Percentiles rank a stretch among this genome's conserved stretches.
Evolutionary conservation across 2,797 vertebrate genomes (phyloP).

Genomic region (Gallinago nigripennis): DNA sequence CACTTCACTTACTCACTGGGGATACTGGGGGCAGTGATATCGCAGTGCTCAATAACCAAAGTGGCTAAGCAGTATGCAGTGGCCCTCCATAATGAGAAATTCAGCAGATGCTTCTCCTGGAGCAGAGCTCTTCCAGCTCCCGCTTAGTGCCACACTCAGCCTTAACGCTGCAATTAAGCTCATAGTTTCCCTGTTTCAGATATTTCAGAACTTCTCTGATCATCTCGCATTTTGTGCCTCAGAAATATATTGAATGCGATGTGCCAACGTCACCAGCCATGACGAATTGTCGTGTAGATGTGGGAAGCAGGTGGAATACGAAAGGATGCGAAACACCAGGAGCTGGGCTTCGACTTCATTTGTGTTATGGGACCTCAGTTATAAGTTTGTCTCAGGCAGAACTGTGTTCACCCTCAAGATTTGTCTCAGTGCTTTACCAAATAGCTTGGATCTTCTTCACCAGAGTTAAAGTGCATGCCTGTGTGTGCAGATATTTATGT

Average conservation of each 20-base stretch:
- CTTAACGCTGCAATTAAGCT: neutral
- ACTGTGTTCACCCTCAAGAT: neutral
- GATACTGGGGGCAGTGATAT: neutral
- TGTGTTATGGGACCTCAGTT: neutral
- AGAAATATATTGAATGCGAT: neutral
- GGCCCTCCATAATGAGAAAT: neutral
- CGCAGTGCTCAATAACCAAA: rapidly evolving
- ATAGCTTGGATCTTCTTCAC: neutral
- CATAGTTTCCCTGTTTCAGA: neutral
- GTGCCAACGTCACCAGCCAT: neutral
- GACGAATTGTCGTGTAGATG: neutral
- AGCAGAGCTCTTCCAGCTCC: neutral
- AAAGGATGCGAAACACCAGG: neutral
- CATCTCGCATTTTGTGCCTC: neutral
- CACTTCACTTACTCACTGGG: neutral
- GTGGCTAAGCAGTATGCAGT: neutral
- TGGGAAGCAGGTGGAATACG: neutral
- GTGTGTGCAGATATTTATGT: neutral
- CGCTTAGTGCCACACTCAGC: neutral
- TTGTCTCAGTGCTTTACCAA: neutral
- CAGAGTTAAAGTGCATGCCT: neutral
- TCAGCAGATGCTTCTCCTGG: neutral
- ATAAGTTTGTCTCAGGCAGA: neutral
- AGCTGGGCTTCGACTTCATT: neutral
- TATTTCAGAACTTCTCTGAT: neutral